Conservation (phyloP, 2,888 invertebrate species). For the Drosophila putrida region DNA sequence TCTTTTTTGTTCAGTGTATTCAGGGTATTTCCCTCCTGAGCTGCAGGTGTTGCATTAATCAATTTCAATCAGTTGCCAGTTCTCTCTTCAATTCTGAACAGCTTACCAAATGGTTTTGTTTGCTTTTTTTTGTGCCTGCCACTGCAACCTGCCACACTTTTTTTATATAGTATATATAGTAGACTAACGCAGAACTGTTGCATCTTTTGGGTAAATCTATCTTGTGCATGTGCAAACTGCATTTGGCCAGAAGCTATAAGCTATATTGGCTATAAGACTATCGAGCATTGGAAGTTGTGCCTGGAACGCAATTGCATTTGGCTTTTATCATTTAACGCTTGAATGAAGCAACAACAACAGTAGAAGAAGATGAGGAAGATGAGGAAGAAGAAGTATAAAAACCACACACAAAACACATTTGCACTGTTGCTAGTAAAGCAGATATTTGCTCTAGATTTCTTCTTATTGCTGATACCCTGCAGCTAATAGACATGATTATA, state of each 20-base stretch:
- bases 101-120: slow-evolving; percentile 41
- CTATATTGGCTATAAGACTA: slow-evolving; percentile 1
- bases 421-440: slow-evolving; percentile 4
- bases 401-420: slow-evolving; percentile 15
- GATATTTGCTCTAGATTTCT: slow-evolving; percentile 11
- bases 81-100: slow-evolving; percentile 30
- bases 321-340: slow-evolving; percentile 49
- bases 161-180: too few relatives aligned
- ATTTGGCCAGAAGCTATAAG: slow-evolving; percentile 6
- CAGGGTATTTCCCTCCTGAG: slow-evolving; percentile 4
- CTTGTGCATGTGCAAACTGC: slow-evolving; percentile 23
- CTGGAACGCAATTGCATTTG: slow-evolving; percentile 53
- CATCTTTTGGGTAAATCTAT: slow-evolving; percentile 17
- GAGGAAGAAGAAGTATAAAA: slow-evolving; percentile 11
- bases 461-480: neutral
- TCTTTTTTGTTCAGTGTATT: neutral
- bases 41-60: slow-evolving; percentile 49
- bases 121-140: slow-evolving; percentile 24
- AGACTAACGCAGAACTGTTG: slow-evolving; percentile 14
- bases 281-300: slow-evolving; percentile 25
- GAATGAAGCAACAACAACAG: slow-evolving; percentile 8
- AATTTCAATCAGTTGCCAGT: slow-evolving; percentile 55
- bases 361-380: neutral
- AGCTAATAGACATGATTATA: neutral
- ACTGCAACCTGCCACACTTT: slow-evolving; percentile 12